Evolutionary conservation across 2,888 invertebrate genomes (phyloP).

Genomic region (Podabrus alpinus): DNA sequence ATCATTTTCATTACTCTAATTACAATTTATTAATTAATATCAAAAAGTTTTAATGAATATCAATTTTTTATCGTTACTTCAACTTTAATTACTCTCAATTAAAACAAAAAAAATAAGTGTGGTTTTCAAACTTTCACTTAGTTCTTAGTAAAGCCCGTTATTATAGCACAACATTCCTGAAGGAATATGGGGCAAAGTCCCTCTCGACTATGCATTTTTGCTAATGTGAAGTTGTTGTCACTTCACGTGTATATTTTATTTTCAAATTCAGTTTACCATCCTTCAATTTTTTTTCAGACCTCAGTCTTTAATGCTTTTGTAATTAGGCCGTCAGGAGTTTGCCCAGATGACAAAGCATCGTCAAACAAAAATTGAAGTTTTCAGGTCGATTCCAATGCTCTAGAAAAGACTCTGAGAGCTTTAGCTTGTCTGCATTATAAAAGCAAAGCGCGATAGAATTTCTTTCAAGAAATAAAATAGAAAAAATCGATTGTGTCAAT

Average conservation of each 20-base stretch:
- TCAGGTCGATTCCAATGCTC: neutral
- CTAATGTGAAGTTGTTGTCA: neutral
- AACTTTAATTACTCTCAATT: neutral
- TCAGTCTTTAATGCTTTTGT: neutral
- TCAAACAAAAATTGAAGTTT: neutral
- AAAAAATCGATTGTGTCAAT: neutral
- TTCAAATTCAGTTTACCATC: too few species aligned
- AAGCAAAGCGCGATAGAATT: neutral
- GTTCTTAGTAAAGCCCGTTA: neutral
- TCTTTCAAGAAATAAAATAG: too few species aligned
- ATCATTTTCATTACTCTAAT: neutral
- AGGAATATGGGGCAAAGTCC: neutral
- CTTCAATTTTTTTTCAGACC: too few species aligned
- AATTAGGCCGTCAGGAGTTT: neutral
- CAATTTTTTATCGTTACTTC: neutral
- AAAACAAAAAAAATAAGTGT: neutral
- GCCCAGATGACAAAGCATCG: neutral
- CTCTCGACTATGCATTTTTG: neutral
- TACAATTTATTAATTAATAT: too few species aligned
- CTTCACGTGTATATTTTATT: neutral
- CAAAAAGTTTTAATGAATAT: neutral
- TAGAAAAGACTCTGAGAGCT: neutral
- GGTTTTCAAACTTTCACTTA: neutral
- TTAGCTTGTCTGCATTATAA: neutral
- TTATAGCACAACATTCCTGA: neutral